Evolutionary conservation across 2,888 invertebrate species (phyloP), one percentile per base, ranked within the genome.

Genomic region (Leptinotarsa haldemani): DNA sequence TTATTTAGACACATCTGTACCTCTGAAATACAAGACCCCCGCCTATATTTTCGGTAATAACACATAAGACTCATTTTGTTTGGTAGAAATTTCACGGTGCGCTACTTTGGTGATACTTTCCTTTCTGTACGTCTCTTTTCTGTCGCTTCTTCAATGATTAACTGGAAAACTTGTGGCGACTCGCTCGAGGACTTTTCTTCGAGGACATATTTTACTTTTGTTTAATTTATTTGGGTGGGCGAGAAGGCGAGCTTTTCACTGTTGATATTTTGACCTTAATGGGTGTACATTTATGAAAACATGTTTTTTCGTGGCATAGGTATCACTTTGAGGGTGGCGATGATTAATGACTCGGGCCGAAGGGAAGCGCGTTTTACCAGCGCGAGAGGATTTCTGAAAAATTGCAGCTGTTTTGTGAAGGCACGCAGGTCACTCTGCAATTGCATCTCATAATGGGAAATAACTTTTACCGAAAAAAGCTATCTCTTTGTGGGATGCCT

Each of bases 201-300:
- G 69, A 65, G 61, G 74, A 74, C 74, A 74, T 74, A 74, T 74
- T 74, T 74, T 74, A 74, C 71, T 74, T 74, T 74, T 74, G 71
- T 74, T 74, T 74, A 74, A 74, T 74, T 74, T 70, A 74, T 74
- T 74, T 74, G 71, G 70, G 68, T 64, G 71, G 58, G 47, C 71
- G 68, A 47, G 58, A 25, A 47, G 25, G 40, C 63, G 65, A 65
- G 22, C 64, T 69, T 73, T 65, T 47, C 68, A 64, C 69, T 30
- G 68, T 63, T 72, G 72, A 72, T 68, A 72, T 72, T 72, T 72
- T 52, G 52, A 64, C 72, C 72, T 68, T 67, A 67, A 72, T 69
- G 68, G 72, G 61, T 16, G 52, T 25, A 48, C 68, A 69, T 72
- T 72, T 63, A 72, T 72, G 68, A 72, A 58, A 52, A 50, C 53